phyloP scores from a whole-genome alignment of 2,888 invertebrate genomes.

The Tenthredo livida region DNA sequence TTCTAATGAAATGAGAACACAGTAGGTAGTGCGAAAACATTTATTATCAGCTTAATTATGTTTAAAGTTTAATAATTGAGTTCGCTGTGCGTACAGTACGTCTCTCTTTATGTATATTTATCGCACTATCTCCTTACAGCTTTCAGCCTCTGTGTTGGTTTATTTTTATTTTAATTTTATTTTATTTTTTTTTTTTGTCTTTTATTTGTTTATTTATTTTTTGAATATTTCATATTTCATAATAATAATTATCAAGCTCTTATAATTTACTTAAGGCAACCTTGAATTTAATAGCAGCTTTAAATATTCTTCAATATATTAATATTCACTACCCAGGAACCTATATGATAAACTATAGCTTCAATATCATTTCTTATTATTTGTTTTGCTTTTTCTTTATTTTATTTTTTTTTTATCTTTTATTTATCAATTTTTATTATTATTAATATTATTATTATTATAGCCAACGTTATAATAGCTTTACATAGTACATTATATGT shows the following conservation, averaged over 20 bases:
- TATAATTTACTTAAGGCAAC: conserved; percentile 47
- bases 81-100: conserved; percentile 32
- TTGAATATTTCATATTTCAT: not conserved
- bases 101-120: not conserved
- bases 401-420: not conserved
- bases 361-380: not conserved
- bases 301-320: conserved; percentile 49
- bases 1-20: conserved; percentile 11
- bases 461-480: conserved; percentile 4
- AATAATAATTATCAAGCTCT: conserved; percentile 45
- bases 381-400: not conserved
- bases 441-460: not conserved
- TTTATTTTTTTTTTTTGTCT: not conserved
- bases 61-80: conserved; percentile 2
- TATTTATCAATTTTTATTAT: not conserved
- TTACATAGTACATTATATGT: not conserved
- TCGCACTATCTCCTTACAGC: not conserved
- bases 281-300: conserved; percentile 43
- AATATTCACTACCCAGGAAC: conserved; percentile 48
- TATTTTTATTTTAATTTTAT: not conserved
- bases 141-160: not conserved
- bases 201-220: not conserved
- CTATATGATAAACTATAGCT: conserved; percentile 34
- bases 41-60: not conserved
- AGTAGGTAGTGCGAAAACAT: not conserved